phyloP scores from a whole-genome alignment of 23 tunicate genomes.

The Halocynthia roretzi region DNA sequence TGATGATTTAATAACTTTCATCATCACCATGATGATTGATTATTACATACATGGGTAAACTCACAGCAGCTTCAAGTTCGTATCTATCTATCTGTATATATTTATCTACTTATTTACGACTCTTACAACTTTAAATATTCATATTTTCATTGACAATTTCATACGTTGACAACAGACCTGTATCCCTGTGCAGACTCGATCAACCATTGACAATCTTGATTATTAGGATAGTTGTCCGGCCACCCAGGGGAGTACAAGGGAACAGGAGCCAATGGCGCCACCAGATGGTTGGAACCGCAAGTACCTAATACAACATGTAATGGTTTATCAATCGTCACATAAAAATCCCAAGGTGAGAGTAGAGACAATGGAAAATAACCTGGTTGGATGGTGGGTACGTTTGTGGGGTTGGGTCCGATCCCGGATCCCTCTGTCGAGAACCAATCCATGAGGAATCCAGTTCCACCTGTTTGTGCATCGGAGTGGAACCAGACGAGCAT shows the following conservation, averaged over 20 bases:
- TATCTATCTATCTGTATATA: too few species aligned
- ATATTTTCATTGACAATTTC: too few species aligned
- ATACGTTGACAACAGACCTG: too few species aligned
- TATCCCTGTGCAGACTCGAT: conserved; percentile 65
- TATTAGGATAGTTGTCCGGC: conserved; percentile 62
- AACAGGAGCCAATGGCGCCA: conserved; percentile 65
- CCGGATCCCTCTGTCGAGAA: conserved; percentile 66
- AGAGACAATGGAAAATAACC: conserved; percentile 26
- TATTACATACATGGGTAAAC: too few species aligned
- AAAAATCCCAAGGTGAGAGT: neutral
- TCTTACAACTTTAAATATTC: too few species aligned
- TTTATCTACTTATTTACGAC: too few species aligned
- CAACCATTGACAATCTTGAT: conserved; percentile 66
- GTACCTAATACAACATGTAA: conserved; percentile 19
- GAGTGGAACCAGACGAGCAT: conserved; percentile 77
- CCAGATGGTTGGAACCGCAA: conserved; percentile 72
- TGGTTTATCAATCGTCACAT: neutral
- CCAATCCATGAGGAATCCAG: conserved; percentile 77
- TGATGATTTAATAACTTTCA: neutral
- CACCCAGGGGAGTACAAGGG: conserved; percentile 62
- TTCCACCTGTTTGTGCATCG: conserved; percentile 42
- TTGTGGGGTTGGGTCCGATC: conserved; percentile 84
- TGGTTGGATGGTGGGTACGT: conserved; percentile 85
- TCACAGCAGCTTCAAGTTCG: too few species aligned
- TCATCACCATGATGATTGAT: too few species aligned